These are phyloP conservation scores for Homarus gammarus DNA, from an alignment of 2,888 invertebrate genomes.

Conservation along the genomic window DNA sequence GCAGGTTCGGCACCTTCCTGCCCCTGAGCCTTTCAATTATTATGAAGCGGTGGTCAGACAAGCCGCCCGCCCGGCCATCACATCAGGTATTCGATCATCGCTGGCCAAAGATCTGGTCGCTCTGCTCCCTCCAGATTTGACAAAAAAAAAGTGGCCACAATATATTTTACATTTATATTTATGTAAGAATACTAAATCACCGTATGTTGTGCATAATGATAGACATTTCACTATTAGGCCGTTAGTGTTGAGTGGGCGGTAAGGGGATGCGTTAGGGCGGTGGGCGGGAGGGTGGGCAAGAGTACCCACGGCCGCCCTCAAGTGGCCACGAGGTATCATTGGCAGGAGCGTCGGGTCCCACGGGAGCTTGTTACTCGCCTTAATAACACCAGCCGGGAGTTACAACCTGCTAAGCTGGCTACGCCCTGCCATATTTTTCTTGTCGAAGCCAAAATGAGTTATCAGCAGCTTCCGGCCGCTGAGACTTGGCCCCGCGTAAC, in stretches of 20 bases:
- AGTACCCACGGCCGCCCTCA: conserved; percentile 8
- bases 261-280: background rate
- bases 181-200: too few species aligned
- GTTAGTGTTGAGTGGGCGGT: too few species aligned
- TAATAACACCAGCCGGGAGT: conserved; percentile 28
- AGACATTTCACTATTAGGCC: too few species aligned
- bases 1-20: conserved; percentile 25
- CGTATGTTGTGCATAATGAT: background rate
- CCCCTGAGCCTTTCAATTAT: conserved; percentile 53
- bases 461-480: background rate
- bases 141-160: background rate
- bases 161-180: conserved; percentile 1
- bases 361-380: conserved; percentile 26
- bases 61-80: conserved; percentile 16
- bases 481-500: background rate
- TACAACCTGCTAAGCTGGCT: conserved; percentile 17
- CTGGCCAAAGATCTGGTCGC: conserved; percentile 8
- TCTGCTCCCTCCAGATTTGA: conserved; percentile 4
- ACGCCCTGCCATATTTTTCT: background rate
- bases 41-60: conserved; percentile 52
- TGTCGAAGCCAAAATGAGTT: background rate
- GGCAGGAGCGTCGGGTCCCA: background rate
- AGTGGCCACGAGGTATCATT: conserved; percentile 15
- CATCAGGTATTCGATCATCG: conserved; percentile 35
- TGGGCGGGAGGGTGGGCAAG: background rate